Evolutionary conservation across 2,797 vertebrate genomes (phyloP), one percentile per base, ranked within the genome.

Genomic region (Pampus argenteus): DNA sequence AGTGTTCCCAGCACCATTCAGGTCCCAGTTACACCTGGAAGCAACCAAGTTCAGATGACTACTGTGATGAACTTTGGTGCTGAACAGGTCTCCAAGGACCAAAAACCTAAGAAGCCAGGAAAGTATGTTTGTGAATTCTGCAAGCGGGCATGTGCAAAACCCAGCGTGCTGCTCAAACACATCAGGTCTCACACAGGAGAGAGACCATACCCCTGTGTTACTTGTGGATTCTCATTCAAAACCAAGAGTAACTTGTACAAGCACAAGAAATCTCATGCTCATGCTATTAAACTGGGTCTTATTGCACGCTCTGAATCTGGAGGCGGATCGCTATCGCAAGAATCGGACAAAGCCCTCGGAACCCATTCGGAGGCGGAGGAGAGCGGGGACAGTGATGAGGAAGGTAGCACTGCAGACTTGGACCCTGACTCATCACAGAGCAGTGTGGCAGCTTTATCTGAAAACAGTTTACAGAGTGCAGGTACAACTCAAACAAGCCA

Each of bases 191-290:
- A 99, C 90, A 99, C 98, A 2, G 98, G 98, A 69, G 98, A 99
- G 82, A 94, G 98, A 29, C 98, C 98, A 0, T 99, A 99, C 79
- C 98, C 98, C 34, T 99, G 98, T 76, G 94, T 98, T 60, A 98
- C 98, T 0, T 99, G 98, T 81, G 98, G 97, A 26, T 99, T 99
- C 92, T 99, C 98, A 0, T 99, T 99, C 89, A 99, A 99, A 93
- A 99, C 98, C 78, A 99, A 99, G 94, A 99, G 98, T 88, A 99
- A 99, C 86, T 89, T 99, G 50, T 99, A 99, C 88, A 99, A 99
- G 95, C 98, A 99, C 95, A 99, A 98, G 90, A 99, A 99, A 60
- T 99, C 98, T 25, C 98, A 99, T 15, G 98, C 98, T 0, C 98
- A 99, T 6, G 96, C 97, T 22, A 98, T 99, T 83, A 99, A 99